Conservation (phyloP, 2,888 invertebrate genomes). For the Lysandra coridon region DNA sequence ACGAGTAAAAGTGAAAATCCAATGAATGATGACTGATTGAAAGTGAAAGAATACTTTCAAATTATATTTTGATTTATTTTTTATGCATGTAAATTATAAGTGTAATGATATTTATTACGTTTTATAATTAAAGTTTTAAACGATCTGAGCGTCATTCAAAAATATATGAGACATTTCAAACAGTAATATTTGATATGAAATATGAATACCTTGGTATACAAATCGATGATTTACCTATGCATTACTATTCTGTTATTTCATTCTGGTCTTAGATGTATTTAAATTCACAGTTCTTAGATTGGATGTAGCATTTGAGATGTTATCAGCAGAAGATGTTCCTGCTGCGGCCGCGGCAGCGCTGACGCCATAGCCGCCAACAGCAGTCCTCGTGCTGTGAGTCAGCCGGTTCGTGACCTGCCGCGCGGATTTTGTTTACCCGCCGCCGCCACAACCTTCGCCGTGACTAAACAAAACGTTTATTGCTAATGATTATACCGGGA, state of each 20-base stretch:
- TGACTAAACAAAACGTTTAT: conserved; percentile 49
- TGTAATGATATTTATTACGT: too few species aligned
- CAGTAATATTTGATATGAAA: too few species aligned
- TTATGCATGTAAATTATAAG: neutral
- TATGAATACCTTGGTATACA: too few species aligned
- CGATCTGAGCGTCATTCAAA: neutral
- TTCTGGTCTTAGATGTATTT: too few species aligned
- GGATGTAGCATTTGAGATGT: neutral
- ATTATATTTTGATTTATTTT: neutral
- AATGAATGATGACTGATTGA: conserved; percentile 49
- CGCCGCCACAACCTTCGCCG: conserved; percentile 58
- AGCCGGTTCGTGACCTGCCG: conserved; percentile 71
- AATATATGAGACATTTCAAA: too few species aligned
- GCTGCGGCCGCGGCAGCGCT: conserved; percentile 44
- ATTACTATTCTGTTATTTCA: too few species aligned
- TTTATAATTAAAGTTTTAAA: too few species aligned
- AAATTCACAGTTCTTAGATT: too few species aligned
- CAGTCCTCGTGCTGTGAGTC: conserved; percentile 74
- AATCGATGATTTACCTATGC: too few species aligned
- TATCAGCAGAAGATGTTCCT: neutral
- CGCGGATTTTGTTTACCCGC: conserved; percentile 64
- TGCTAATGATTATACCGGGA: conserved; percentile 44
- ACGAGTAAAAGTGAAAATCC: conserved; percentile 51
- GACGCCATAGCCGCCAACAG: conserved; percentile 70
- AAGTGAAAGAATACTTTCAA: conserved; percentile 46